Evolutionary conservation across 2,113 vertebrate species (phyloP).

Genomic region (Anser cygnoides): DNA sequence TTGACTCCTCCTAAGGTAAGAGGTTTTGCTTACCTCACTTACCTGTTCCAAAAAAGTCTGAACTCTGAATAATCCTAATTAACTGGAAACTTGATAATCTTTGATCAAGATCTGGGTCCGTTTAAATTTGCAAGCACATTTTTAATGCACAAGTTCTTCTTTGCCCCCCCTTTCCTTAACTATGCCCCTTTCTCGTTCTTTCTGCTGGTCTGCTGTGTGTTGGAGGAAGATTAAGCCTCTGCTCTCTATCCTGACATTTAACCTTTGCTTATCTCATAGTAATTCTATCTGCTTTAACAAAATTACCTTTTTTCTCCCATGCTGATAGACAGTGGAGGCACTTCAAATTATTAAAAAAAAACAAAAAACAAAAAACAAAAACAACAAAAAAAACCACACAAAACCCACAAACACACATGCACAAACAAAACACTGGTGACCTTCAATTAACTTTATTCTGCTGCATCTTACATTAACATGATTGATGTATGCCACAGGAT

Average conservation of each 20-base stretch:
- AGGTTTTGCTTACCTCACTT: background rate
- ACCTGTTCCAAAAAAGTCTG: background rate
- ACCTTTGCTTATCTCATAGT: conserved; percentile 18
- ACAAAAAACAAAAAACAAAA: too few species aligned
- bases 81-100: background rate
- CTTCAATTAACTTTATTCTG: conserved; percentile 35
- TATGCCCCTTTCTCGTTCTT: background rate
- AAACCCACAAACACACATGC: too few species aligned
- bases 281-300: conserved; percentile 21
- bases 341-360: background rate
- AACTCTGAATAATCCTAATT: background rate
- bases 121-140: background rate
- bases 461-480: background rate
- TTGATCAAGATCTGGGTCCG: background rate
- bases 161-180: background rate
- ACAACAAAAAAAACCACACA: background rate
- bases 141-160: background rate
- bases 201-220: background rate
- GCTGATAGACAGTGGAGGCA: background rate
- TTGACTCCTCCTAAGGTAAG: background rate
- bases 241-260: background rate
- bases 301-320: background rate
- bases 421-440: background rate
- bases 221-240: background rate
- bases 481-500: background rate